phyloP scores from a whole-genome alignment of 2,113 vertebrate genomes.

The Todiramphus chloris region DNA sequence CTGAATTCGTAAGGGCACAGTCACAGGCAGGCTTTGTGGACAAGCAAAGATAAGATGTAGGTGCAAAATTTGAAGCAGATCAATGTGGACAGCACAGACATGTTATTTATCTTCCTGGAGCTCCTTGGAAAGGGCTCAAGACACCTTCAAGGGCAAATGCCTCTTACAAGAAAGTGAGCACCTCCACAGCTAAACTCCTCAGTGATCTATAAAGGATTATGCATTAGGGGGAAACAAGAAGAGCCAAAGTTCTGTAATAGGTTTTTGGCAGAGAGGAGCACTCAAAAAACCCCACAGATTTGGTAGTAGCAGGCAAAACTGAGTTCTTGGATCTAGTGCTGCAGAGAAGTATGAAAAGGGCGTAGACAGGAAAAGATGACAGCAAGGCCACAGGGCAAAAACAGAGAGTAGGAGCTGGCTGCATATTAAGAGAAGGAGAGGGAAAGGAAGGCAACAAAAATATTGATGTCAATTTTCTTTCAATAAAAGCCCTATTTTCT shows the following conservation, averaged over 20 bases:
- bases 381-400: background rate
- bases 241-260: background rate
- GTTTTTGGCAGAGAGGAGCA: background rate
- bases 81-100: background rate
- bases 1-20: background rate
- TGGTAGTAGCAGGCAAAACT: background rate
- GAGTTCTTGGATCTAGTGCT: background rate
- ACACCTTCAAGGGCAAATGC: slow-evolving; percentile 11
- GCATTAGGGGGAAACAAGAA: background rate
- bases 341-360: background rate
- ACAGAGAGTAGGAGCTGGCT: background rate
- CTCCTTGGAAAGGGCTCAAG: background rate
- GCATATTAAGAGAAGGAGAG: background rate
- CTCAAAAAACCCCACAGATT: background rate
- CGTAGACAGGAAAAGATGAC: background rate
- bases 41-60: background rate
- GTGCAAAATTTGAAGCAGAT: slow-evolving; percentile 1
- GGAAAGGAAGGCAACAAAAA: background rate
- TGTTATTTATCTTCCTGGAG: background rate
- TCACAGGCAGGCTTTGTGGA: background rate
- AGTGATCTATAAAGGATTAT: background rate
- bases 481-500: background rate
- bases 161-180: background rate
- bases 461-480: background rate
- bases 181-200: background rate